Evolutionary conservation across 2,113 vertebrate species (phyloP), one percentile per base, ranked within the genome.

Genomic region (Indicator maculatus): DNA sequence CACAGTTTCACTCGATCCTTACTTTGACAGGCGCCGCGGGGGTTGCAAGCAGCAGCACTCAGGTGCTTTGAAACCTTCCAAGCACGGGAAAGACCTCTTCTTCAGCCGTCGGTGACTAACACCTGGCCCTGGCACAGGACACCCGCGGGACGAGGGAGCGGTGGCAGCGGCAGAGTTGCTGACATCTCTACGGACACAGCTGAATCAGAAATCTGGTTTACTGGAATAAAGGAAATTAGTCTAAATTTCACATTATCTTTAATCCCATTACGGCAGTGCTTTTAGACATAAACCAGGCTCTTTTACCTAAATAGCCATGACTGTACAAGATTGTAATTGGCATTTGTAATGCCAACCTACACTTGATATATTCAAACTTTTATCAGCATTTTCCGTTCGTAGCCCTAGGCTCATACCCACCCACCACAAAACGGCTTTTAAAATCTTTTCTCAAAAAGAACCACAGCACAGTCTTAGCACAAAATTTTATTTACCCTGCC

Each of bases 401-500:
- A 31, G 5, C 33, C 6, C 2, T 1, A 14, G 5, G 26, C 31
- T n/a, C n/a, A 6, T 12, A n/a, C 7, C 15, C 14, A 2, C 8
- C 8, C 18, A 11, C 21, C 20, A 3, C 28, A 15, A 9, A 78
- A 38, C 20, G 26, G 12, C 12, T 24, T 67, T 44, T 3, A 30
- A n/a, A 78, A 20, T 10, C 28, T 86, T 74, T 69, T 55, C 53
- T 73, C 60, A 78, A 65, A 89, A 24, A 84, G 55, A 94, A 78
- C 7, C 39, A 74, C 31, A 93, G 89, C 82, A 78, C 65, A 17
- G 9, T 58, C 72, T 91, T 96, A 95, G 93, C 77, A 13, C 71
- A 93, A 97, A 96, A 56, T 60, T 97, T 98, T 97, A 97, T 97
- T 86, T 80, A 80, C 78, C 95, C 93, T 87, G 78, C 38, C 78